phyloP scores from a whole-genome alignment of 1,140 invertebrate genomes.

The Drosophila ironensis region DNA sequence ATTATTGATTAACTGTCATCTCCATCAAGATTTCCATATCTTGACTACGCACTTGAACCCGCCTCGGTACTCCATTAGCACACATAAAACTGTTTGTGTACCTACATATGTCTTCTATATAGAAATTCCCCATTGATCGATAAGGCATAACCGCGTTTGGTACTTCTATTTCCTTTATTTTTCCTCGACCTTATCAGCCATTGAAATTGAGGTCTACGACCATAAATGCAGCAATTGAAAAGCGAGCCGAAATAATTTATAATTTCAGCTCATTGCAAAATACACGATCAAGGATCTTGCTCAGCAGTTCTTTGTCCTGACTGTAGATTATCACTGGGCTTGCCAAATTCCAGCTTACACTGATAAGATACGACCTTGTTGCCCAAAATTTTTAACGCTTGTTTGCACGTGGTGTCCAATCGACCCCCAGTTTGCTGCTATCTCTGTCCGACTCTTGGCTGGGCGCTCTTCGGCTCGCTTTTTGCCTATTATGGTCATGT shows the following conservation, averaged over 20 bases:
- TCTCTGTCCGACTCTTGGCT: not conserved
- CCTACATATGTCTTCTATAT: not conserved
- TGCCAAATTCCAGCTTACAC: not conserved
- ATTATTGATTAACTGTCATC: not conserved
- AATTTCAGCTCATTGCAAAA: not conserved
- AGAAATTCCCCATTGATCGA: constrained; percentile 18
- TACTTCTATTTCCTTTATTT: not conserved
- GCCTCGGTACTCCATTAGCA: not conserved
- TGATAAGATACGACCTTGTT: constrained; percentile 63
- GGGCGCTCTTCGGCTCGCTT: constrained; percentile 12
- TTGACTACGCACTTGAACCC: not conserved
- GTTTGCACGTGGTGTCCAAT: constrained; percentile 18
- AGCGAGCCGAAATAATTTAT: not conserved
- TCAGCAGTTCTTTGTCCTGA: not conserved
- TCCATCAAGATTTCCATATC: not conserved
- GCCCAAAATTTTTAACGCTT: not conserved
- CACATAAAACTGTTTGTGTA: not conserved
- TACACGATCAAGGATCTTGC: not conserved
- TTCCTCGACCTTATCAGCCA: constrained; percentile 9
- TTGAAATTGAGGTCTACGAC: constrained; percentile 6
- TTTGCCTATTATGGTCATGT: constrained; percentile 76
- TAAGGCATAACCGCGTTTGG: constrained; percentile 22
- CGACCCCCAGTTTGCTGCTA: not conserved
- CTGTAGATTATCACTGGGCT: no score
- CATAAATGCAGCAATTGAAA: constrained; percentile 6